Evolutionary conservation across 2,888 invertebrate species (phyloP).

Genomic region (Coleophora flavipennella): DNA sequence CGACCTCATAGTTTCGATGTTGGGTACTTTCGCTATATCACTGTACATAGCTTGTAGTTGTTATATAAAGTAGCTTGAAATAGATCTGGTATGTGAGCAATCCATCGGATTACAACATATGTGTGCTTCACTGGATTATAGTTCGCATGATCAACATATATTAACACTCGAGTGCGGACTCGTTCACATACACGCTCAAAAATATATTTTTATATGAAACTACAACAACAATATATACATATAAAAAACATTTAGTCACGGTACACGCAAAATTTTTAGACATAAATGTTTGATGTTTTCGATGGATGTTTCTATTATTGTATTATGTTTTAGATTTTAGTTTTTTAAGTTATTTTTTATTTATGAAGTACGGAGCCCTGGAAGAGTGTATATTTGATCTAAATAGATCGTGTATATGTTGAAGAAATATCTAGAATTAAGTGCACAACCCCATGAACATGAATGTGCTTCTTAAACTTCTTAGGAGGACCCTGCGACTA

Average conservation of each 20-base stretch:
- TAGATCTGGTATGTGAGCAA: slow-evolving; percentile 69
- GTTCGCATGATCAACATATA: slow-evolving; percentile 17
- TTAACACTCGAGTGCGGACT: slow-evolving; percentile 35
- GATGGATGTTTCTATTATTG: slow-evolving; percentile 34
- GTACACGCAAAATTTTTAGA: slow-evolving; percentile 4
- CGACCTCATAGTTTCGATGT: slow-evolving; percentile 1
- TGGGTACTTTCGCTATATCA: slow-evolving; percentile 14
- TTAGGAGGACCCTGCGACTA: slow-evolving; percentile 57
- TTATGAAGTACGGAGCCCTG: slow-evolving; percentile 53
- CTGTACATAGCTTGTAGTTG: slow-evolving; percentile 28
- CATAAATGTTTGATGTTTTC: slow-evolving; percentile 45
- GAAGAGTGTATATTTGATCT: slow-evolving; percentile 31
- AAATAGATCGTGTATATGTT: slow-evolving; percentile 1
- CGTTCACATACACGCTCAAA: slow-evolving; percentile 33
- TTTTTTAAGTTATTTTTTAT: slow-evolving; percentile 24
- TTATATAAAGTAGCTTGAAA: slow-evolving; percentile 29
- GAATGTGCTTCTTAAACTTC: slow-evolving; percentile 65
- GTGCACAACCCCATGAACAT: slow-evolving; percentile 57
- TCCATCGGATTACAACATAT: slow-evolving; percentile 41
- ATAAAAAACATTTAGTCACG: slow-evolving; percentile 19
- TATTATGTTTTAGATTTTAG: slow-evolving; percentile 23
- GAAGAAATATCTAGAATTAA: slow-evolving; percentile 37
- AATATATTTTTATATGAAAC: slow-evolving; percentile 16
- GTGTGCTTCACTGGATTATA: slow-evolving; percentile 58
- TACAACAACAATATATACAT: too few species aligned